phyloP scores from a whole-genome alignment of 2,113 vertebrate species.

The Campylorhamphus procurvoides region DNA sequence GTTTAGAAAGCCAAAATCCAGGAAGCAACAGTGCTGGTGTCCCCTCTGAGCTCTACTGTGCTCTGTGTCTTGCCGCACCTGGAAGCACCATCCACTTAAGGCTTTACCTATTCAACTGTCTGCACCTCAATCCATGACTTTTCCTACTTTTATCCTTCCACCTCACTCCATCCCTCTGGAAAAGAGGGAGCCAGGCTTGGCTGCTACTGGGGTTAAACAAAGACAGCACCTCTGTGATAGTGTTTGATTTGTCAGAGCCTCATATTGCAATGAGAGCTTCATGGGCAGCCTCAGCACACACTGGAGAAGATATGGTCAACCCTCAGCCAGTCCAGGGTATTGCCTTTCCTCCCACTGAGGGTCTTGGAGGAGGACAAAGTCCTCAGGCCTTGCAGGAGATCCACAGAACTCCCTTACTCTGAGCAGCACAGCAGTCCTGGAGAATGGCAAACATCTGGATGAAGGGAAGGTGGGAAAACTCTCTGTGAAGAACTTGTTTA shows the following conservation, averaged over 20 bases:
- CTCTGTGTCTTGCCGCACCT: neutral
- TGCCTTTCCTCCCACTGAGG: neutral
- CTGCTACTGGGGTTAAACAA: neutral
- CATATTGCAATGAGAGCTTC: neutral
- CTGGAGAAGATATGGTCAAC: accelerated
- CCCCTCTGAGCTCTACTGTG: neutral
- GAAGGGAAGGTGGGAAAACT: neutral
- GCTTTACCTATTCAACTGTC: neutral
- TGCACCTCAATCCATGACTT: neutral
- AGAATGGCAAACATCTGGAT: accelerated
- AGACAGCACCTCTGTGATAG: neutral
- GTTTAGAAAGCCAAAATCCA: neutral
- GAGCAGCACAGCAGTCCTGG: neutral
- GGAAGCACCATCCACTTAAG: neutral
- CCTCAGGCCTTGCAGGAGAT: neutral
- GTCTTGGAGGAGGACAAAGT: neutral
- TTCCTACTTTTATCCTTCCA: neutral
- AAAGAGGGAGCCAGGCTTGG: neutral
- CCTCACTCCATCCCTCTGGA: too few species aligned
- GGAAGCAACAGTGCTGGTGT: neutral
- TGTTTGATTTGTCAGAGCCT: neutral
- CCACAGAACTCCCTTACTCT: neutral
- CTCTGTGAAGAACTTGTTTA: neutral
- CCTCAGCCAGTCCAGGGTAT: neutral
- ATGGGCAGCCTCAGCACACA: neutral